phyloP scores from a whole-genome alignment of 2,797 vertebrate species.

The Lophotriccus pileatus region DNA sequence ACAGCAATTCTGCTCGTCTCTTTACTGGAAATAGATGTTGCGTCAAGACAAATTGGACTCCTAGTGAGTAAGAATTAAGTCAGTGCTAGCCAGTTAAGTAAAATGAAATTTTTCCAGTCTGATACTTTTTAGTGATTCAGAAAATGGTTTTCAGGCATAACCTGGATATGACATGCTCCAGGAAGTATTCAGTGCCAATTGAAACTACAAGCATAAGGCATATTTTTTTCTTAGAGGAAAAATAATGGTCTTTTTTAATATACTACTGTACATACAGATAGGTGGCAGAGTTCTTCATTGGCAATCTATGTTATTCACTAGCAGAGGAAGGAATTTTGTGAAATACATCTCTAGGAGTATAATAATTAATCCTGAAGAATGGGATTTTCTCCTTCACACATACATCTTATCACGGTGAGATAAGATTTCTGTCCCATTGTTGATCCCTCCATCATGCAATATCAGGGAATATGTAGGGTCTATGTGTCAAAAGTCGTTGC shows the following conservation, averaged over 20 bases:
- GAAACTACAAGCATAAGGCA: neutral
- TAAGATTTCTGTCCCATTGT: neutral
- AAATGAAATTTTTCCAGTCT: slow-evolving; percentile 54
- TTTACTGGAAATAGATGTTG: slow-evolving; percentile 50
- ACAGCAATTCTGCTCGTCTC: neutral
- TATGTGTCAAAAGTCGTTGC: neutral
- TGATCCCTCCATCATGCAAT: neutral
- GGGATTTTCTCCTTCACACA: neutral
- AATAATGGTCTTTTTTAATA: neutral
- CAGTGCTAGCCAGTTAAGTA: slow-evolving; percentile 16
- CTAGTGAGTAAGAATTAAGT: slow-evolving; percentile 40
- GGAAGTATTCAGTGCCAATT: neutral
- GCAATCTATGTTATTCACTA: neutral
- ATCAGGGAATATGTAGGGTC: neutral
- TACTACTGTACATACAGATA: neutral
- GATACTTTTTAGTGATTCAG: slow-evolving; percentile 42
- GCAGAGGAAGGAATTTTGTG: neutral
- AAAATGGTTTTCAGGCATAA: slow-evolving; percentile 23
- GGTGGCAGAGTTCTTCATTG: neutral
- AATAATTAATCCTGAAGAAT: neutral
- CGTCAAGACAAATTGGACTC: slow-evolving; percentile 34
- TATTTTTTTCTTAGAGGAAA: neutral
- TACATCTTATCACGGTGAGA: neutral
- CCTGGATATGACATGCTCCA: neutral
- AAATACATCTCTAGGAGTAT: neutral